A percentile compares a stretch with the other conserved stretches of the same genome.
Conservation (phyloP, 2,888 invertebrate species). For the Mechanitis messenoides region DNA sequence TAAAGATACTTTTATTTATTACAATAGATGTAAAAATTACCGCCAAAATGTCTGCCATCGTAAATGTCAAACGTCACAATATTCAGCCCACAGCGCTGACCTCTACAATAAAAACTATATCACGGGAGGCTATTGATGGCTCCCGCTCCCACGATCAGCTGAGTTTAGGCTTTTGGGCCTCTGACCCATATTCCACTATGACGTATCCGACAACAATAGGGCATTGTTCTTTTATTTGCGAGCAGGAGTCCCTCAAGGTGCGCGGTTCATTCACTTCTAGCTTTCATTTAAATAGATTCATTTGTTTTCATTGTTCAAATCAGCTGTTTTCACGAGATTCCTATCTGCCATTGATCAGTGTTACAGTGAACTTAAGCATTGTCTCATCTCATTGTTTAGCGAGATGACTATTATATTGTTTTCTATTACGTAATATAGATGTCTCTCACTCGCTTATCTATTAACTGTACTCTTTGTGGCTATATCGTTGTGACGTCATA, state of each 20-base stretch:
- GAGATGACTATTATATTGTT: conserved; percentile 52
- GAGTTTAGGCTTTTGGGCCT: conserved; percentile 61
- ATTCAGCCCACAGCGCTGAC: conserved; percentile 12
- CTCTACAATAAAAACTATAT: conserved; percentile 32
- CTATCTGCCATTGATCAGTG: conserved; percentile 62
- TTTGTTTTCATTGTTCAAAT: conserved; percentile 70
- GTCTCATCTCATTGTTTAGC: conserved; percentile 47
- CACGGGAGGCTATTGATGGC: conserved; percentile 37
- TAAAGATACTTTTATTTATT: too few species aligned
- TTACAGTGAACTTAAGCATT: conserved; percentile 58
- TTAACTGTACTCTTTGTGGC: not conserved
- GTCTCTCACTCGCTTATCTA: conserved; percentile 32
- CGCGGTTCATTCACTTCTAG: conserved; percentile 70
- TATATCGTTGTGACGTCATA: not conserved
- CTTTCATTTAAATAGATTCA: conserved; percentile 64
- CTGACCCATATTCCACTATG: conserved; percentile 73
- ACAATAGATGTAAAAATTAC: too few species aligned
- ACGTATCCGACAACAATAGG: conserved; percentile 73
- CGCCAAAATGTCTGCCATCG: too few species aligned
- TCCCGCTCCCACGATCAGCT: conserved; percentile 65
- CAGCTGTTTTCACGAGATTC: conserved; percentile 69
- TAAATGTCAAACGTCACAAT: conserved; percentile 14
- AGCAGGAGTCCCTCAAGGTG: conserved; percentile 69
- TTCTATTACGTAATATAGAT: conserved; percentile 46
- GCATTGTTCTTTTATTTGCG: conserved; percentile 74